These are phyloP conservation scores for Eupelmus urozonus DNA, from an alignment of 2,888 invertebrate species.

Conservation along the genomic window DNA sequence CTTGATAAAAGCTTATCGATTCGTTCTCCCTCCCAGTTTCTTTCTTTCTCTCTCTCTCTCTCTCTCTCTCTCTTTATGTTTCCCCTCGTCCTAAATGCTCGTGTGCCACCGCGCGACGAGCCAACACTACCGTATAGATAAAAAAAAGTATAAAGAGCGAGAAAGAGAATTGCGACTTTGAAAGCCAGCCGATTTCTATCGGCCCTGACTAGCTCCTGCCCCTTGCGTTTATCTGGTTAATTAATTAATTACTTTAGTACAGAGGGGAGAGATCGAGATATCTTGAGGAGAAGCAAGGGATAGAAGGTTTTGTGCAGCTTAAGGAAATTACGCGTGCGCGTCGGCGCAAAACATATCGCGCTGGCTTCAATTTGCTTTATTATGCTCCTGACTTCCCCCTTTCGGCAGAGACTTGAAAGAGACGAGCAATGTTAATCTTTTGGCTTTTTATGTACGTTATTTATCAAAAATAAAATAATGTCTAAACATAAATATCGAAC, in stretches of 20 bases:
- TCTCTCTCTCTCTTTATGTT: too few relatives aligned
- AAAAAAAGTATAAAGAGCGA: too few relatives aligned
- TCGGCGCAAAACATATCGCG: constrained; percentile 26
- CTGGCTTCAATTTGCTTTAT: constrained; percentile 39
- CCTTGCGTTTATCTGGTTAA: constrained; percentile 40
- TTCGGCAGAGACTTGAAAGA: too few relatives aligned
- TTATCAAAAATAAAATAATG: too few relatives aligned
- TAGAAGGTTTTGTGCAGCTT: constrained; percentile 23
- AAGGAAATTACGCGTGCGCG: constrained; percentile 34
- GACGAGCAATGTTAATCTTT: too few relatives aligned
- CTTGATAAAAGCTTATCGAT: constrained; percentile 49
- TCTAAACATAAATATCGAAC: too few relatives aligned
- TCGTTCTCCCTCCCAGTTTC: not conserved
- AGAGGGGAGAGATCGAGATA: constrained; percentile 2
- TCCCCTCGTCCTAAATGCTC: not conserved
- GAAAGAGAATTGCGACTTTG: too few relatives aligned
- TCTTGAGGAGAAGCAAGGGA: not conserved
- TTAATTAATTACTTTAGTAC: constrained; percentile 51
- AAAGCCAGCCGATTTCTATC: constrained; percentile 21
- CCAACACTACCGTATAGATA: too few relatives aligned
- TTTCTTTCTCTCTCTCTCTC: not conserved
- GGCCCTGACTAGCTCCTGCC: not conserved
- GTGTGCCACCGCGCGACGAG: not conserved
- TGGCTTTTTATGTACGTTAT: too few relatives aligned
- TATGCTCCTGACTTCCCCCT: too few relatives aligned